Evolutionary conservation across 2,888 invertebrate genomes (phyloP).

Genomic region (Dasysyrphus tricinctus): DNA sequence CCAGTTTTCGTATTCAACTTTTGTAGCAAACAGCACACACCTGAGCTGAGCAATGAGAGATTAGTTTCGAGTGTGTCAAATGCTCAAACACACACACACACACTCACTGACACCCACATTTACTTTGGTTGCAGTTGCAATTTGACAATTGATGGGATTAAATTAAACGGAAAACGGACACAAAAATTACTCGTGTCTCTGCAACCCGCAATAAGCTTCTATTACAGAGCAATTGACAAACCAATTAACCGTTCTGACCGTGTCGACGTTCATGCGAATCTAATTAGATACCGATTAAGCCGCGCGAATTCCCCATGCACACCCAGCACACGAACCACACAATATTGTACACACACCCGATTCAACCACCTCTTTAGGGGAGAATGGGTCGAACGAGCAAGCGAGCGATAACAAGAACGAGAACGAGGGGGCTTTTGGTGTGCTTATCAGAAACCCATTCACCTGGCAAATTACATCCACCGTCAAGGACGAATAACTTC

Average conservation of each 20-base stretch:
- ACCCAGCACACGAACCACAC: constrained; percentile 24
- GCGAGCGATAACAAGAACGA: constrained; percentile 5
- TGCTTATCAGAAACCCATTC: constrained; percentile 64
- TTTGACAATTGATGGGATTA: constrained; percentile 44
- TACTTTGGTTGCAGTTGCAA: not conserved
- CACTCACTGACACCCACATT: not conserved
- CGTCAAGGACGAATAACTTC: constrained; percentile 65
- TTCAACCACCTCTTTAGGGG: constrained; percentile 16
- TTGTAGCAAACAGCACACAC: not conserved
- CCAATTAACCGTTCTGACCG: constrained; percentile 67
- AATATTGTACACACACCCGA: constrained; percentile 21
- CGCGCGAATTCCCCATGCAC: constrained; percentile 46
- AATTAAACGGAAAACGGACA: constrained; percentile 25
- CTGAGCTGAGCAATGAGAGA: constrained; percentile 1
- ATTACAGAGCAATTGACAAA: constrained; percentile 55
- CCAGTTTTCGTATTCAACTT: not conserved
- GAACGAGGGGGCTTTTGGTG: not conserved
- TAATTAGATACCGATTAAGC: constrained; percentile 66
- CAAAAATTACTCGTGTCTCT: constrained; percentile 24
- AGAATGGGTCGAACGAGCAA: not conserved
- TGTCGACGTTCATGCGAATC: constrained; percentile 56
- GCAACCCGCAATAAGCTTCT: constrained; percentile 14
- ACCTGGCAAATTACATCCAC: constrained; percentile 63
- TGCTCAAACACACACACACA: not conserved
- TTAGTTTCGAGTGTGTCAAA: constrained; percentile 13